Percentiles rank a stretch among this genome's conserved stretches.
phyloP scores from a whole-genome alignment of 1,140 invertebrate genomes.

The Aphelinus certus region DNA sequence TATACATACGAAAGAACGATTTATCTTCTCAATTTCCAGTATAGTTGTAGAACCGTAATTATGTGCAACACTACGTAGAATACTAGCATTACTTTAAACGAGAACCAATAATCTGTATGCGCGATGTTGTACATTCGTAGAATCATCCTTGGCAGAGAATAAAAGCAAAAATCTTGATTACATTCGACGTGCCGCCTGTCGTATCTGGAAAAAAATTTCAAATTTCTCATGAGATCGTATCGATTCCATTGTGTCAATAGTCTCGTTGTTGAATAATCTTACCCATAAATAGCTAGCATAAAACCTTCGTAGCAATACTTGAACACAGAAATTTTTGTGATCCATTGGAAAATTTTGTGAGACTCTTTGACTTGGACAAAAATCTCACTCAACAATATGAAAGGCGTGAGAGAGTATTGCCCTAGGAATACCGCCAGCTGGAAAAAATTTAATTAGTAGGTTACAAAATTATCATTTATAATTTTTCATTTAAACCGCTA shows the following conservation, averaged over 20 bases:
- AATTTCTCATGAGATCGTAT: no score
- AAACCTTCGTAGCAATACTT: slow-evolving; percentile 81
- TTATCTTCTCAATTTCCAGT: no score
- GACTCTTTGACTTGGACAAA: slow-evolving; percentile 87
- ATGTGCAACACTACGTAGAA: slow-evolving; percentile 72
- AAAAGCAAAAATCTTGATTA: slow-evolving; percentile 74
- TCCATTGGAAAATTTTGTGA: slow-evolving; percentile 80
- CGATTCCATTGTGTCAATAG: slow-evolving; percentile 37
- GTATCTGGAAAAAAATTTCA: slow-evolving; percentile 70
- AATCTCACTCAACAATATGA: slow-evolving; percentile 90
- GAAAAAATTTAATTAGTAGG: neutral
- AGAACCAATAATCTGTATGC: slow-evolving; percentile 72
- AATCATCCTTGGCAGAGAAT: slow-evolving; percentile 73
- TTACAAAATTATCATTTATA: neutral
- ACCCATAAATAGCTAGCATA: slow-evolving; percentile 74
- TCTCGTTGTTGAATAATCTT: slow-evolving; percentile 24
- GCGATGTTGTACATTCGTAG: slow-evolving; percentile 79
- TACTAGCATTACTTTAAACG: slow-evolving; percentile 68
- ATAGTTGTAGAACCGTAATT: no score
- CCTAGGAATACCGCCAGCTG: slow-evolving; percentile 86
- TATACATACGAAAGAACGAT: no score
- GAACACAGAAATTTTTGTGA: slow-evolving; percentile 86
- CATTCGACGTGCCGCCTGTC: slow-evolving; percentile 74
- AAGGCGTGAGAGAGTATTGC: slow-evolving; percentile 83
- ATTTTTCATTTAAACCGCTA: slow-evolving; percentile 3